A percentile compares a stretch with the other conserved stretches of the same genome.
These are phyloP conservation scores for Pseudolycoriella hygida DNA, from an alignment of 2,888 invertebrate genomes.

Conservation along the genomic window DNA sequence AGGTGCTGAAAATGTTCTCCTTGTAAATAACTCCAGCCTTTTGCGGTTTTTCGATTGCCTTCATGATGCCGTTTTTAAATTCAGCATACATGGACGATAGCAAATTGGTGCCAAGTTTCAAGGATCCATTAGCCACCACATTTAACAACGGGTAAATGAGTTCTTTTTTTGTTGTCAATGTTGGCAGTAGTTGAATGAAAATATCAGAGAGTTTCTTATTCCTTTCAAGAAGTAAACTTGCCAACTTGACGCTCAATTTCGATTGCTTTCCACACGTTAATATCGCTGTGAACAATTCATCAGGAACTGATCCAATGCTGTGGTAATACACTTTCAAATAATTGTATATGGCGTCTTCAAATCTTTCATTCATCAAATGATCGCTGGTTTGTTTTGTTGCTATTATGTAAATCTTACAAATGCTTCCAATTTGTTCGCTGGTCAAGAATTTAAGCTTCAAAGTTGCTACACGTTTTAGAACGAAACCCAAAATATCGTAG, in stretches of 20 bases:
- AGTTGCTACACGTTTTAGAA: constrained; percentile 32
- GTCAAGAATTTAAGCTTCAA: constrained; percentile 17
- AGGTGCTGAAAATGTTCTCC: constrained; percentile 38
- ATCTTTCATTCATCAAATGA: constrained; percentile 30
- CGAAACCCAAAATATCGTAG: constrained; percentile 30
- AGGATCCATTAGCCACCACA: constrained; percentile 17
- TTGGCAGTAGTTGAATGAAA: constrained; percentile 17
- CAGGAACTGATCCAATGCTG: constrained; percentile 31
- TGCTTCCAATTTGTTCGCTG: constrained; percentile 25
- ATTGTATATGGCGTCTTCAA: constrained; percentile 35
- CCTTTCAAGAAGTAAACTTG: constrained; percentile 37
- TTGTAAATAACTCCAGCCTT: constrained; percentile 48
- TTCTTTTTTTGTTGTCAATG: constrained; percentile 38
- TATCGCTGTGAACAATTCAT: constrained; percentile 35
- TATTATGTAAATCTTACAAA: constrained; percentile 29
- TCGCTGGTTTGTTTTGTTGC: constrained; percentile 28
- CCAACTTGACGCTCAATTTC: constrained; percentile 39
- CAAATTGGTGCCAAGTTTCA: constrained; percentile 26
- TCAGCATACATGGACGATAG: constrained; percentile 36
- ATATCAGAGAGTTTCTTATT: constrained; percentile 18
- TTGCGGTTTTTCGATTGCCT: constrained; percentile 47
- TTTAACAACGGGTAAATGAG: constrained; percentile 43
- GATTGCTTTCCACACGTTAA: constrained; percentile 32
- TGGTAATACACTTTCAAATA: constrained; percentile 46
- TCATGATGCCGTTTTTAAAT: constrained; percentile 42